Evolutionary conservation across 2,888 invertebrate genomes (phyloP).

Genomic region (Nephrotoma guestfalica): DNA sequence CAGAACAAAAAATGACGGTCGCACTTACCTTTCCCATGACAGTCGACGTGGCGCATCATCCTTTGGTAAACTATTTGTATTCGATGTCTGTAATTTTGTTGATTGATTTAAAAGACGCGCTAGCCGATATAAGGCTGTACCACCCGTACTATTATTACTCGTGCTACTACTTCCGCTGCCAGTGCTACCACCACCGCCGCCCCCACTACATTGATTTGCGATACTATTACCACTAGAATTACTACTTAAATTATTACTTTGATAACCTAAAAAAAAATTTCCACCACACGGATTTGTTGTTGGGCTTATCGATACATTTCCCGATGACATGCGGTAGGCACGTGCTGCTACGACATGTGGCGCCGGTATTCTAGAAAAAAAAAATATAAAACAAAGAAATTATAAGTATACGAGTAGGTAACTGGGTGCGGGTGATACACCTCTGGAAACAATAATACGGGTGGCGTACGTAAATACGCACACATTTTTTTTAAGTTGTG

Average conservation of each 20-base stretch:
- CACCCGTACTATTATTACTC: conserved; percentile 14
- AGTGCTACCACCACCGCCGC: conserved; percentile 16
- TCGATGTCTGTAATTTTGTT: conserved; percentile 15
- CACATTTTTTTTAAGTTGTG: background rate
- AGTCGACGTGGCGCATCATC: conserved; percentile 37
- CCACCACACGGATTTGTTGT: conserved; percentile 12
- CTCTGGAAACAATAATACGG: background rate
- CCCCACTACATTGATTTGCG: conserved; percentile 9
- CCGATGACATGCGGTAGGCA: conserved; percentile 36
- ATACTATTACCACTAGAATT: conserved; percentile 11
- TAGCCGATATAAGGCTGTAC: conserved; percentile 37
- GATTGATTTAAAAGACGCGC: conserved; percentile 40
- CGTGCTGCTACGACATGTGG: conserved; percentile 41
- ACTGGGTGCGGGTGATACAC: background rate
- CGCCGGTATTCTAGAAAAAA: conserved; percentile 35
- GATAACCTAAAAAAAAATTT: conserved; percentile 13
- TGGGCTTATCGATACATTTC: conserved; percentile 16
- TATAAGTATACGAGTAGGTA: background rate
- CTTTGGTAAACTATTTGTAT: conserved; percentile 23
- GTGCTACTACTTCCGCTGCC: conserved; percentile 19
- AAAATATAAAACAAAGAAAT: background rate
- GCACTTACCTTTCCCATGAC: conserved; percentile 39
- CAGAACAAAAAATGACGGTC: background rate
- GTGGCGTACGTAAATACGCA: background rate
- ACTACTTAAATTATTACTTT: conserved; percentile 15